A percentile compares a stretch with the other conserved stretches of the same genome.
Conservation (phyloP, 2,113 vertebrate species). For the Anolis carolinensis region DNA sequence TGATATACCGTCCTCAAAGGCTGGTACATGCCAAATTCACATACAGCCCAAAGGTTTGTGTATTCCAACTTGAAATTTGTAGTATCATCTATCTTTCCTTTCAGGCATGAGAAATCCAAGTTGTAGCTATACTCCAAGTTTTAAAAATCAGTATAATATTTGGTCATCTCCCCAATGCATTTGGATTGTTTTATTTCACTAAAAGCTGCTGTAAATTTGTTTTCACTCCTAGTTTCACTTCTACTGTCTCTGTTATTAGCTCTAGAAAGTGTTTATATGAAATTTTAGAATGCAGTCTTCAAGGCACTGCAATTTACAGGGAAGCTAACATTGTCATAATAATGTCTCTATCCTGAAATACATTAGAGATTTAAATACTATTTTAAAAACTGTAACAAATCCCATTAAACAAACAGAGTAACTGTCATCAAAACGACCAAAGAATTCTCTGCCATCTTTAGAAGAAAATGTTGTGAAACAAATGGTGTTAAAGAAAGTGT, state of each 20-base stretch:
- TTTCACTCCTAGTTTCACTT: conserved; percentile 51
- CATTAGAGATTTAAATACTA: conserved; percentile 51
- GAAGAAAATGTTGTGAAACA: conserved; percentile 23
- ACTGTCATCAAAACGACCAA: conserved; percentile 35
- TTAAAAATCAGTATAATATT: conserved; percentile 66
- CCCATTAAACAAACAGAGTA: conserved; percentile 53
- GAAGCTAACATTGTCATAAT: conserved; percentile 66
- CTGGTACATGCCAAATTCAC: background rate
- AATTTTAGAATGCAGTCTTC: conserved; percentile 58
- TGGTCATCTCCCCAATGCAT: conserved; percentile 65
- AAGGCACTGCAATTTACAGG: conserved; percentile 56
- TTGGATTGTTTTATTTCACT: conserved; percentile 70
- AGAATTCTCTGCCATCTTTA: conserved; percentile 29
- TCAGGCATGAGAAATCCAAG: conserved; percentile 20
- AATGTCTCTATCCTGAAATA: conserved; percentile 57
- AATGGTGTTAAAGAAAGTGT: fast-evolving
- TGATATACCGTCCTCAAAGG: conserved; percentile 34
- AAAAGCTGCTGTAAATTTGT: conserved; percentile 62
- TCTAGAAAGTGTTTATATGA: conserved; percentile 66
- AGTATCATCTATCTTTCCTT: conserved; percentile 49
- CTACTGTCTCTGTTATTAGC: conserved; percentile 58
- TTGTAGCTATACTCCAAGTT: conserved; percentile 52
- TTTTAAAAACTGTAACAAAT: conserved; percentile 60
- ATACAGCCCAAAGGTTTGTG: conserved; percentile 27
- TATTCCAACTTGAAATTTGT: conserved; percentile 66